Base-by-base conservation (phyloP, 2,888 invertebrate species). In the Linnaemya vulpina region DNA sequence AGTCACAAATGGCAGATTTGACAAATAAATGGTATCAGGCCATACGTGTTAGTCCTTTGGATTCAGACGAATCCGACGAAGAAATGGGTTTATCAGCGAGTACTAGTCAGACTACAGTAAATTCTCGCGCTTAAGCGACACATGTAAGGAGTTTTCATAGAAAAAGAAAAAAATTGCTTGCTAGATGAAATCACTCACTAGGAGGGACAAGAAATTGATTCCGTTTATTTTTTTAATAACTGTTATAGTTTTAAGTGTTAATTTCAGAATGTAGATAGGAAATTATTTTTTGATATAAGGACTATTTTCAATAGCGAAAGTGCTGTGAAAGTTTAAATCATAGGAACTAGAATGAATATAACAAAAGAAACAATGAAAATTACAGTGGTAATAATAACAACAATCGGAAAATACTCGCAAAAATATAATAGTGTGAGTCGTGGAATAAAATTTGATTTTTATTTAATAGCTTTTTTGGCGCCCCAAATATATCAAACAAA, bases 1-100 rank as follows among this genome's bases (percentile, higher is more conserved):
- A 97, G 92, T 97, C 96, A 88, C 98, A 98, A 93, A 98, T 99
- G 98, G 97, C 97, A 1, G 97, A 97, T 92, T 93, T 99, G 87
- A 98, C 98, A 0, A 98, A 98, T 91, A 97, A 98, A 91, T 99
- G 98, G 98, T 98, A 98, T 93, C 97, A 98, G 91, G 98, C 98
- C 0, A 98, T 98, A 88, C 94, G 97, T 84, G 96, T 97, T 89
- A 96, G 97, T 65, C 97, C 98, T 11, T 94, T 96, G 86, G 96
- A 97, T 89, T 96, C 97, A 40, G 97, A 97, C 60, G 97, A 96
- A 79, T 96, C 97, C 84, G 95, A 92, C 70, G 92, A 92, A 70
- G 92, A 92, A 62, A 87, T 91, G 51, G 91, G 91, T 3, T 87
- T 92, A 30, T 87, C 91, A 22, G 89, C 92, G 8, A 91, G 88